phyloP scores from a whole-genome alignment of 2,113 vertebrate species.

The Tragelaphus buxtoni region DNA sequence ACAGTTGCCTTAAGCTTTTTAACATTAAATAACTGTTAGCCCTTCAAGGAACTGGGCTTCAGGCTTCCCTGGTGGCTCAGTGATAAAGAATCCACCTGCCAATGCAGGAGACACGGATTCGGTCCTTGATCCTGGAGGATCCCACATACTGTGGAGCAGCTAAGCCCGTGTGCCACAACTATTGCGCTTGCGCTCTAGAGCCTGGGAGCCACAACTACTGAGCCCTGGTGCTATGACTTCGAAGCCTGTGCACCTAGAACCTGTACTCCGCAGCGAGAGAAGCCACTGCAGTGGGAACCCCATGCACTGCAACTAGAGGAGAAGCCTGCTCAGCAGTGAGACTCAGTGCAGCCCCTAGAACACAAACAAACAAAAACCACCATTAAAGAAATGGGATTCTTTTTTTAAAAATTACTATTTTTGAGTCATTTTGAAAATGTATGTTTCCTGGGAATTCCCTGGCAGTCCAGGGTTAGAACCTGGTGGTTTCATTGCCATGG shows the following conservation, averaged over 20 bases:
- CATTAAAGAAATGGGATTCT: not conserved
- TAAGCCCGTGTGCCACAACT: not conserved
- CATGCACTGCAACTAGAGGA: not conserved
- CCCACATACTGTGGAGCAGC: not conserved
- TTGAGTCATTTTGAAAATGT: not conserved
- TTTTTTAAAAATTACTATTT: not conserved
- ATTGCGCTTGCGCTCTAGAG: not conserved
- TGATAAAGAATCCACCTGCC: not conserved
- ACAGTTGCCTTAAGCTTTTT: not conserved
- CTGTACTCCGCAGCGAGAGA: not conserved
- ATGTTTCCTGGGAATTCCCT: not conserved
- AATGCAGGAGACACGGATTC: not conserved
- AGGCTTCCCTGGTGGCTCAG: not conserved
- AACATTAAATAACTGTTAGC: not conserved
- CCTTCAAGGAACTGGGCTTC: not conserved
- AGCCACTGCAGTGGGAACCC: not conserved
- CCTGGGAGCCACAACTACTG: not conserved
- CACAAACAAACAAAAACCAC: not conserved
- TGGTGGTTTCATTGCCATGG: not conserved
- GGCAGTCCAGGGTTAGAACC: not conserved
- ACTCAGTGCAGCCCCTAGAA: not conserved
- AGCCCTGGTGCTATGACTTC: accelerated
- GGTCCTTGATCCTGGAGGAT: not conserved
- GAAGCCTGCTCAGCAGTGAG: not conserved
- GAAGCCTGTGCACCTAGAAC: not conserved